These are phyloP conservation scores for Meteorus colon DNA, from an alignment of 2,888 invertebrate species.

Conservation along the genomic window DNA sequence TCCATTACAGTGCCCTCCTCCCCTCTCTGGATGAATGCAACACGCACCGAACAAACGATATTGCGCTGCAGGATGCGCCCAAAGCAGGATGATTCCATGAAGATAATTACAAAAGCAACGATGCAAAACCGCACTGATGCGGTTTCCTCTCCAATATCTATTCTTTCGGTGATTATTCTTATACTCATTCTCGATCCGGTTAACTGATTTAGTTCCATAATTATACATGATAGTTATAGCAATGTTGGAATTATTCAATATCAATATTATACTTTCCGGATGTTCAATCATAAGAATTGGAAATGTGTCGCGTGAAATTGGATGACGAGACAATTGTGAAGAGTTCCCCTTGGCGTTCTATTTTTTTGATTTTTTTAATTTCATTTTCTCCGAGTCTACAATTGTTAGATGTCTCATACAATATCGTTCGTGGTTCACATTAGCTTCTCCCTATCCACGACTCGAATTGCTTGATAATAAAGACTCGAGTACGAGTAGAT, in stretches of 20 bases:
- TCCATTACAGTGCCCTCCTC: too few relatives aligned
- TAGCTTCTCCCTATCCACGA: constrained; percentile 46
- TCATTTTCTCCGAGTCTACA: constrained; percentile 1
- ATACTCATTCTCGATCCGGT: constrained; percentile 24
- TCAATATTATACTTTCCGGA: constrained; percentile 11
- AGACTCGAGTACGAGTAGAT: constrained; percentile 58
- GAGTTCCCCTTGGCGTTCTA: background rate
- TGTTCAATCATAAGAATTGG: background rate
- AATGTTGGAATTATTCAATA: background rate
- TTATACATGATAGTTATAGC: background rate
- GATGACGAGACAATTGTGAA: constrained; percentile 1
- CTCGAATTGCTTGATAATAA: constrained; percentile 50
- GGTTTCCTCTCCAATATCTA: constrained; percentile 28
- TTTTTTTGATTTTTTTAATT: background rate
- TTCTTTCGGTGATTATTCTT: constrained; percentile 20
- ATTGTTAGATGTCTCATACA: constrained; percentile 36
- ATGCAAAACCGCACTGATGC: constrained; percentile 40
- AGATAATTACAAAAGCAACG: constrained; percentile 44
- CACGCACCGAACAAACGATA: constrained; percentile 56
- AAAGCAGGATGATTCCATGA: constrained; percentile 39
- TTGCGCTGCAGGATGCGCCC: constrained; percentile 58
- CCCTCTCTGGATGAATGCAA: too few relatives aligned
- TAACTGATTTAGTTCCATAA: too few relatives aligned
- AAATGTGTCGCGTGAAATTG: background rate
- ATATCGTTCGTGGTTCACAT: constrained; percentile 43